phyloP scores from a whole-genome alignment of 2,797 vertebrate genomes.

The Argentina silus region DNA sequence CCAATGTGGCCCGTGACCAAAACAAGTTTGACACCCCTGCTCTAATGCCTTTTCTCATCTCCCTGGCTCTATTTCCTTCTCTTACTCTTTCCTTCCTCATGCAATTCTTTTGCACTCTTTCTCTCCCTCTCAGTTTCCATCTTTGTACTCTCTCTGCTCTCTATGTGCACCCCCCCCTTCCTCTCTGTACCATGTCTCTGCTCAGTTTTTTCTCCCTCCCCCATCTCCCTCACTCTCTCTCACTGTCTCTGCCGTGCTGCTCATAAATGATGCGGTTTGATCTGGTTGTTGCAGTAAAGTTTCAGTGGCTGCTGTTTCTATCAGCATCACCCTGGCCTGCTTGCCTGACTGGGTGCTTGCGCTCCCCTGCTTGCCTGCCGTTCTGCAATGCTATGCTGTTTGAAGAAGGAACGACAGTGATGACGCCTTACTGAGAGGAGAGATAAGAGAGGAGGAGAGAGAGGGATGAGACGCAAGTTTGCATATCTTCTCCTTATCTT shows the following conservation, averaged over 20 bases:
- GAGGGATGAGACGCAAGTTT: neutral
- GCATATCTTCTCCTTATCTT: neutral
- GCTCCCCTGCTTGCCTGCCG: neutral
- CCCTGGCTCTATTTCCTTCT: neutral
- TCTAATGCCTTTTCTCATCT: too few species aligned
- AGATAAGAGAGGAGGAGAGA: constrained; percentile 5
- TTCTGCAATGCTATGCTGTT: constrained; percentile 1
- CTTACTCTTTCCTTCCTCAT: neutral
- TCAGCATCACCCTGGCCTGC: neutral
- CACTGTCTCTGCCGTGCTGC: neutral
- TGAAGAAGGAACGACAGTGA: constrained; percentile 20
- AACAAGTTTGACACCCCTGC: neutral
- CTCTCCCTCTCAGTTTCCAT: neutral
- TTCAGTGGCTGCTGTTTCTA: constrained; percentile 11
- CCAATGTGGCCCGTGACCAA: too few species aligned
- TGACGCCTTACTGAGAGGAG: neutral
- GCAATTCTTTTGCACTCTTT: neutral
- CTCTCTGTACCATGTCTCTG: neutral
- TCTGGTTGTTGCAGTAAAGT: constrained; percentile 16
- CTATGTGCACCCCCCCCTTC: neutral
- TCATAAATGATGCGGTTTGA: constrained; percentile 52
- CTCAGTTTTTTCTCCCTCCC: neutral
- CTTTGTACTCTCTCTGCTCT: neutral
- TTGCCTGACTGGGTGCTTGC: neutral
- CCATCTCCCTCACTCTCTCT: neutral